phyloP scores from a whole-genome alignment of 2,113 vertebrate genomes.

The Corydoras sp. region DNA sequence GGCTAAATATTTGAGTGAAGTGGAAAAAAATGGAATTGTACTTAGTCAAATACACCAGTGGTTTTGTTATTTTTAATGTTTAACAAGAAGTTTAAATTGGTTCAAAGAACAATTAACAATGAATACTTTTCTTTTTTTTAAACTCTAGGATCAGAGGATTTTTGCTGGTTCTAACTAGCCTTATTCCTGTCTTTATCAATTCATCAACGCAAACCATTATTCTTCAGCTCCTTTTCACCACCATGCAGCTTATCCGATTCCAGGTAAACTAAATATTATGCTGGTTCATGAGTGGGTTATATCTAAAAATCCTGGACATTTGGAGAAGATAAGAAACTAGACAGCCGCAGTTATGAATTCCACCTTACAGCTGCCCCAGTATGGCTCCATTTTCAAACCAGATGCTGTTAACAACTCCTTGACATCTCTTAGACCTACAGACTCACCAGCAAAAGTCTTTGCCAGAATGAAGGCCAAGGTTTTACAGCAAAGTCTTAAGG shows the following conservation, averaged over 20 bases:
- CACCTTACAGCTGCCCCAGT: slow-evolving; percentile 29
- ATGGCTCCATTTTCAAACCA: background rate
- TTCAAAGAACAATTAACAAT: too few species aligned
- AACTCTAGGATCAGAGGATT: too few species aligned
- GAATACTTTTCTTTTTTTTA: too few species aligned
- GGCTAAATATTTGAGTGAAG: too few species aligned
- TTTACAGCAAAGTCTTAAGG: slow-evolving; percentile 27
- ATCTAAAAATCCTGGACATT: background rate
- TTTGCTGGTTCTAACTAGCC: too few species aligned
- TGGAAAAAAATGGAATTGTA: too few species aligned
- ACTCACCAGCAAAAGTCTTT: slow-evolving; percentile 67
- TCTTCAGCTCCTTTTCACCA: background rate
- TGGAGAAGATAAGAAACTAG: background rate
- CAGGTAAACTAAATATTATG: slow-evolving; percentile 1
- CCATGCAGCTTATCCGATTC: background rate
- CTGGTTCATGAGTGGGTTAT: background rate
- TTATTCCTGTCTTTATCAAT: too few species aligned
- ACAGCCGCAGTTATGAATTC: slow-evolving; percentile 34
- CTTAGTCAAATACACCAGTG: too few species aligned
- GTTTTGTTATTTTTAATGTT: too few species aligned
- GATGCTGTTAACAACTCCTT: slow-evolving; percentile 27
- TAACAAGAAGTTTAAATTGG: too few species aligned
- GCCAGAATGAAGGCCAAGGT: slow-evolving; percentile 63
- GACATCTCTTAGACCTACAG: slow-evolving; percentile 2
- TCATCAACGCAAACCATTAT: too few species aligned